Evolutionary conservation across 2,888 invertebrate genomes (phyloP).

Genomic region (Xanthorhoe spadicearia): DNA sequence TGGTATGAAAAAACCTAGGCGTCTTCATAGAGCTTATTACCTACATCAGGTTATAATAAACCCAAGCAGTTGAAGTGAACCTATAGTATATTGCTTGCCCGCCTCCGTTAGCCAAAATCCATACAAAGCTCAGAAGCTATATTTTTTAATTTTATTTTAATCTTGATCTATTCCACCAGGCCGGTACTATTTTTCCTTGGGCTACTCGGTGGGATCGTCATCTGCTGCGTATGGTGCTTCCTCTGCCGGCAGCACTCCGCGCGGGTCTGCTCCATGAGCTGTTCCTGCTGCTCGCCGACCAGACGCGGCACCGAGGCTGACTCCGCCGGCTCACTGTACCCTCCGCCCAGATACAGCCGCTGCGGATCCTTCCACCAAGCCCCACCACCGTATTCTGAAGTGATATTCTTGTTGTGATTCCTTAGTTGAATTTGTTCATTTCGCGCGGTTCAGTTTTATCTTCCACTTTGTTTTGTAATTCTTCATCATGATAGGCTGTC

Average conservation of each 20-base stretch:
- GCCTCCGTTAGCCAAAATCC: too few relatives aligned
- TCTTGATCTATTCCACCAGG: constrained; percentile 62
- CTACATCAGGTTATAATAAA: too few relatives aligned
- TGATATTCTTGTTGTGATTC: constrained; percentile 63
- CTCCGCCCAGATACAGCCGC: constrained; percentile 93
- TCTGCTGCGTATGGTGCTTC: constrained; percentile 87
- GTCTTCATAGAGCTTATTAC: too few relatives aligned
- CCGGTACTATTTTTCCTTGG: constrained; percentile 88
- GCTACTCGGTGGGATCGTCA: constrained; percentile 87
- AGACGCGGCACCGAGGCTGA: constrained; percentile 87
- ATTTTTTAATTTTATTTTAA: too few relatives aligned
- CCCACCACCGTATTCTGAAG: constrained; percentile 94
- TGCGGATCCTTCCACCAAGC: constrained; percentile 93
- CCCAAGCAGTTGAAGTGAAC: too few relatives aligned
- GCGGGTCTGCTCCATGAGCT: constrained; percentile 38
- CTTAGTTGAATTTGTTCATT: constrained; percentile 45
- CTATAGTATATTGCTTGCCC: too few relatives aligned
- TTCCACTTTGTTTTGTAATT: constrained; percentile 10
- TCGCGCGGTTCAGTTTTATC: constrained; percentile 50
- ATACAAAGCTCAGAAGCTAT: too few relatives aligned
- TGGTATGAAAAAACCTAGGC: too few relatives aligned
- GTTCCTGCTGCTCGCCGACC: constrained; percentile 75
- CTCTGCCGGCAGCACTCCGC: constrained; percentile 59
- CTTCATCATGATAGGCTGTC: constrained; percentile 13
- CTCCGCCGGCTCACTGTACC: constrained; percentile 92